A percentile compares a stretch with the other conserved stretches of the same genome.
Evolutionary conservation across 2,113 vertebrate species (phyloP).

Genomic region (Neodon shergylaensis): DNA sequence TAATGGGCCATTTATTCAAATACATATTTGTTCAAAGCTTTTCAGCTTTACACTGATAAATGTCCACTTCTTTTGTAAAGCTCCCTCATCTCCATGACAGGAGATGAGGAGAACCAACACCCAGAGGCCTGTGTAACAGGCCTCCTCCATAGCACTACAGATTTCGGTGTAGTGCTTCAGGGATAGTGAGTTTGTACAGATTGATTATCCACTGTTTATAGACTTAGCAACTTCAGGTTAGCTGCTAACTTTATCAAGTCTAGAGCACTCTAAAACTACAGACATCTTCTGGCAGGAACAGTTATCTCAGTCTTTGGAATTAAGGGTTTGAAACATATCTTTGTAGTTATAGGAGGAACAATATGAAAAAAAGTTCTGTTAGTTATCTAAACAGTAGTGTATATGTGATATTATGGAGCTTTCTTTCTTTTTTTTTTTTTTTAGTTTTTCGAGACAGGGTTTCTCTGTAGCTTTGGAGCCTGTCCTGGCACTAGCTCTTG

Average conservation of each 20-base stretch:
- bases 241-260: not conserved
- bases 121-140: not conserved
- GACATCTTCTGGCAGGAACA: not conserved
- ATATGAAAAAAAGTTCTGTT: not conserved
- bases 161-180: not conserved
- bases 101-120: not conserved
- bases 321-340: not conserved
- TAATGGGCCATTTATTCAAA: not conserved
- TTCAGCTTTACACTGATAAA: not conserved
- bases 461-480: too few species aligned
- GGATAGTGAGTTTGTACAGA: not conserved
- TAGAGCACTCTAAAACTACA: not conserved
- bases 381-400: not conserved
- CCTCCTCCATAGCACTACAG: not conserved
- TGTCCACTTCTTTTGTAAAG: not conserved
- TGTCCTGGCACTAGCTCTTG: too few species aligned
- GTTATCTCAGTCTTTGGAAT: not conserved
- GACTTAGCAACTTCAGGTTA: not conserved
- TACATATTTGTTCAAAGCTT: not conserved
- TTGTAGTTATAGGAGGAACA: not conserved
- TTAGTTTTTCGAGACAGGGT: too few species aligned
- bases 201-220: not conserved
- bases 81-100: not conserved
- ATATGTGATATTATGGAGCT: not conserved
- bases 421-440: too few species aligned